Conservation (phyloP, 2,113 vertebrate genomes). For the Struthidea cinerea region DNA sequence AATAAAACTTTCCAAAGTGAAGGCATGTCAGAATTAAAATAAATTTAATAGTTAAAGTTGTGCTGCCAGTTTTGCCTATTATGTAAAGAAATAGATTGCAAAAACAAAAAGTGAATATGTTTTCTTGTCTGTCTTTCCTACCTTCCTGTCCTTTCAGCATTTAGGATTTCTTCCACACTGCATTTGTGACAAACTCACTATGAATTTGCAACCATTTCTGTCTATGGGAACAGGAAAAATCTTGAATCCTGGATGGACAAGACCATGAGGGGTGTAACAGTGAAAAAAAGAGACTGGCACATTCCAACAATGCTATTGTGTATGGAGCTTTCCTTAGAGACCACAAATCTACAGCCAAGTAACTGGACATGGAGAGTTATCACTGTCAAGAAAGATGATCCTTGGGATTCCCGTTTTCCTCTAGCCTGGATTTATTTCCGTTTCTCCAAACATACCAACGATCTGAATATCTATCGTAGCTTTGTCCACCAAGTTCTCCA, state of each 20-base stretch:
- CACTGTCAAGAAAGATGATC: not conserved
- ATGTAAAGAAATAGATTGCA: not conserved
- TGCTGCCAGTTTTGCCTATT: not conserved
- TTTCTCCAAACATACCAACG: conserved; percentile 78
- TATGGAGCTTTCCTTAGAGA: not conserved
- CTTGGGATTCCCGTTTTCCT: not conserved
- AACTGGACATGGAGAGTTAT: not conserved
- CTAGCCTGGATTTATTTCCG: not conserved
- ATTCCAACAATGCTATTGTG: not conserved
- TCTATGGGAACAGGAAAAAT: not conserved
- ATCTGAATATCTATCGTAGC: conserved; percentile 91
- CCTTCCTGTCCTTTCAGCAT: not conserved
- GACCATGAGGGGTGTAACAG: not conserved
- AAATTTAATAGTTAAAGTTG: not conserved
- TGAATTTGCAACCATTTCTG: not conserved
- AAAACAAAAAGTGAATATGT: not conserved
- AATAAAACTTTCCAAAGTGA: not conserved
- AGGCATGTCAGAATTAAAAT: not conserved
- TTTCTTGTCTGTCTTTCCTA: not conserved
- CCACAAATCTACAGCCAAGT: not conserved
- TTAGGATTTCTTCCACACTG: not conserved
- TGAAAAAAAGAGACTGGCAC: not conserved
- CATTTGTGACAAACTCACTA: not conserved
- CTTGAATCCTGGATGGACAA: not conserved
- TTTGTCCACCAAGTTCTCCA: conserved; percentile 86